Base-by-base conservation (phyloP, 2,113 vertebrate species). In the Chrysochloris asiatica region DNA sequence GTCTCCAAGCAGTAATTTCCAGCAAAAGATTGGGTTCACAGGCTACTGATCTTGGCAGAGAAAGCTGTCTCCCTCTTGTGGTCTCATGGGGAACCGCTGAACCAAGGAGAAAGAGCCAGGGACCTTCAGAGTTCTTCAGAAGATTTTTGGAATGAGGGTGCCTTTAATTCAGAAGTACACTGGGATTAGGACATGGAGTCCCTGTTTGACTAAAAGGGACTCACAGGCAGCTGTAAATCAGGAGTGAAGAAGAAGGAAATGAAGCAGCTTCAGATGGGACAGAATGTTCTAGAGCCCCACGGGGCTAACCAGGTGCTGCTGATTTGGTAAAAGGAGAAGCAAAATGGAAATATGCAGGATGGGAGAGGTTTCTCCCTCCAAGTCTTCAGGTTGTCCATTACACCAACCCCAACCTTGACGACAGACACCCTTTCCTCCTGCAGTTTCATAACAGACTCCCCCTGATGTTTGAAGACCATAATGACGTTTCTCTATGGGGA, bases 31-130 rank as follows among this genome's bases (percentile, higher is more conserved):
- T 22, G 56, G 56, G 13, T 48, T 3, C 28, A 61, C 17, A 43
- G 80, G 8, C 24, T 3, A 2, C 45, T 30, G 43, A 52, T 33
- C 28, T 65, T n/a, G 45, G 56, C 56, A 93, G 89, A 69, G 38
- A 88, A 30, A 71, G n/a, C n/a, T 75, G 48, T 88, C 89, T 96
- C 75, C 80, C 65, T 89, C 80, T 76, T 72, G 77, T 92, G 95
- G 88, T 76, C 85, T 92, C 65, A 41, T 48, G 4, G 24, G 65
- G 36, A 87, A 71, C 24, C 75, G 33, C 79, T 61, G 61, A 30
- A 28, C 54, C 4, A 1, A 82, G 36, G 28, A 56, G 28, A 24
- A 14, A 48, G 38, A 16, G 24, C 12, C 30, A 30, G 48, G n/a
- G 19, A 16, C 54, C 45, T 22, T 30, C 6, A 36, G 9, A 75